A percentile compares a stretch with the other conserved stretches of the same genome.
These are phyloP conservation scores for Strigamia maritima DNA, from an alignment of 2,888 invertebrate genomes.

Conservation along the genomic window DNA sequence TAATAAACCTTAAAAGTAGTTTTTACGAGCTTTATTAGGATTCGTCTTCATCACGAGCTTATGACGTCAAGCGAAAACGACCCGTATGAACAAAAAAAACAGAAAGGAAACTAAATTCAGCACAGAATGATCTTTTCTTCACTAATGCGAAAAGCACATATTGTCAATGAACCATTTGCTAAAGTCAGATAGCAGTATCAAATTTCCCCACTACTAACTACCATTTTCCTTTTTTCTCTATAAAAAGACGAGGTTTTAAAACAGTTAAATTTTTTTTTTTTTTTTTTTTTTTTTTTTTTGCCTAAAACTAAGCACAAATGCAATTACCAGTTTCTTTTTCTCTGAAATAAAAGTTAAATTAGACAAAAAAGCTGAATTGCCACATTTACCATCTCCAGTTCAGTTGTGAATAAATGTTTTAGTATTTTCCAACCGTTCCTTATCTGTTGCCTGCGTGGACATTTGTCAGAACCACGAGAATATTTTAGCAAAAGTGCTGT, in stretches of 20 bases:
- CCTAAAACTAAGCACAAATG: too few species aligned
- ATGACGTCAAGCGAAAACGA: not conserved
- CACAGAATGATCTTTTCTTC: not conserved
- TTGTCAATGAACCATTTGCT: conserved; percentile 10
- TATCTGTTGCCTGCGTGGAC: too few species aligned
- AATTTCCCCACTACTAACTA: not conserved
- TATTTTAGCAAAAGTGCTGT: too few species aligned
- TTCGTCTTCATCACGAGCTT: not conserved
- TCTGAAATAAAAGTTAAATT: too few species aligned
- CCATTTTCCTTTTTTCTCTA: not conserved
- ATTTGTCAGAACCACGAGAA: too few species aligned
- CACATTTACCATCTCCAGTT: too few species aligned
- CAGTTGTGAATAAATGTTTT: too few species aligned
- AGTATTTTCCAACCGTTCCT: too few species aligned
- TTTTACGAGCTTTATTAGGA: not conserved
- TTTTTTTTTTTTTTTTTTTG: too few species aligned
- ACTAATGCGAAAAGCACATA: conserved; percentile 4
- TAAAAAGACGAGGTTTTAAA: not conserved
- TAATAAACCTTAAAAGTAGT: not conserved
- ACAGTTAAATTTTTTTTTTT: not conserved
- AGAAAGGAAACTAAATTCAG: not conserved
- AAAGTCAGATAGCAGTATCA: not conserved
- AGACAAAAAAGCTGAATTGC: too few species aligned
- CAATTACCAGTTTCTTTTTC: too few species aligned
- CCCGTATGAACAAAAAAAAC: not conserved